Evolutionary conservation across 2,797 vertebrate species (phyloP).

Genomic region (Muraenolepis orangiensis): DNA sequence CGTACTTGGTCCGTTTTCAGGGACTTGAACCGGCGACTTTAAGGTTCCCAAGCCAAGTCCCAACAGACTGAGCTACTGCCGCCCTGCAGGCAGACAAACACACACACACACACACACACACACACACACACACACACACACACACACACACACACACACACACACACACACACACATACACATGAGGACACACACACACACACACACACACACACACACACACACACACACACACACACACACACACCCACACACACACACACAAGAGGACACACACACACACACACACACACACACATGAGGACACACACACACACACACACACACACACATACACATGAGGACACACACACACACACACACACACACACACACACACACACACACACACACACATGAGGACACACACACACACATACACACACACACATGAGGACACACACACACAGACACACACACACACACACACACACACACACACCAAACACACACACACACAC

Average conservation of each 20-base stretch:
- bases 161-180: not conserved
- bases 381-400: slow-evolving; percentile 15
- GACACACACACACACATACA: slow-evolving; percentile 5
- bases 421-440: too few species aligned
- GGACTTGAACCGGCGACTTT: too few species aligned
- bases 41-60: too few species aligned
- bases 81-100: slow-evolving; percentile 14
- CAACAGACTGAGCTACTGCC: too few species aligned
- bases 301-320: too few species aligned
- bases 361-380: slow-evolving; percentile 18
- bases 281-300: too few species aligned
- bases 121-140: slow-evolving; percentile 10
- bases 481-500: not conserved
- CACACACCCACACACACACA: too few species aligned
- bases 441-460: slow-evolving; percentile 15
- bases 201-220: slow-evolving; percentile 14
- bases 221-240: slow-evolving; percentile 18
- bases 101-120: slow-evolving; percentile 3
- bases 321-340: not conserved
- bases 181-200: not conserved
- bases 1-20: too few species aligned
- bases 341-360: not conserved
- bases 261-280: too few species aligned
- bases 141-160: not conserved
- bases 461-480: not conserved